Conservation (phyloP, 2,888 invertebrate genomes). For the Hirtodrosophila trivittata region DNA sequence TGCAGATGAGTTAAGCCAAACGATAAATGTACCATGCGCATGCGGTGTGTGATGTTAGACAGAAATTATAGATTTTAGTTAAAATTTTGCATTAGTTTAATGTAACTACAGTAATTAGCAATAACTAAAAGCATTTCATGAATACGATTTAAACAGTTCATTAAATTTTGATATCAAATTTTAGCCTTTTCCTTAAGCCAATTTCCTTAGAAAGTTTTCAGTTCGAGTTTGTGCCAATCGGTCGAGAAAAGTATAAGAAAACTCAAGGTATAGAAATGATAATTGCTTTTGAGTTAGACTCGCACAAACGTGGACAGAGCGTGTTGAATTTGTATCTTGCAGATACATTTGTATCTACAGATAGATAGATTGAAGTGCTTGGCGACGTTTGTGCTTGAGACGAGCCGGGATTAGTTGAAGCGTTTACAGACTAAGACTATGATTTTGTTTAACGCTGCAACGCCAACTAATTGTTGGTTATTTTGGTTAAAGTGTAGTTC, state of each 20-base stretch:
- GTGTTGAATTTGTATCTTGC: conserved; percentile 1
- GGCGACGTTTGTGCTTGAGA: conserved; percentile 71
- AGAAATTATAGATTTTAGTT: conserved; percentile 83
- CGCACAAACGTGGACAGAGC: conserved; percentile 64
- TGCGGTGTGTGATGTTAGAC: conserved; percentile 84
- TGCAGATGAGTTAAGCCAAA: conserved; percentile 67
- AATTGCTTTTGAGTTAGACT: too few species aligned
- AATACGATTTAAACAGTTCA: too few species aligned
- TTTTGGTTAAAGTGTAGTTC: conserved; percentile 74
- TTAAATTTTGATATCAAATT: too few species aligned
- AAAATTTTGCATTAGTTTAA: conserved; percentile 72
- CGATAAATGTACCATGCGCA: conserved; percentile 83
- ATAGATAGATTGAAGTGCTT: conserved; percentile 37
- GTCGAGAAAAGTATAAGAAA: conserved; percentile 13
- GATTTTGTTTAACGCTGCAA: too few species aligned
- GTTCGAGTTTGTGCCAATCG: too few species aligned
- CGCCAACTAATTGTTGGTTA: conserved; percentile 1
- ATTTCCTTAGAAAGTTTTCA: too few species aligned
- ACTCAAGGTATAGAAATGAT: too few species aligned
- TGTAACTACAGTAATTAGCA: conserved; percentile 63
- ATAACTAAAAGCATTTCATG: conserved; percentile 54
- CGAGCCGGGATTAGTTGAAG: too few species aligned
- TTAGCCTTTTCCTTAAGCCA: conserved; percentile 35
- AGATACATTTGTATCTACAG: conserved; percentile 11
- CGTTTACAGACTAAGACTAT: too few species aligned